phyloP scores from a whole-genome alignment of 1,140 invertebrate species.

The Cotesia vestalis region DNA sequence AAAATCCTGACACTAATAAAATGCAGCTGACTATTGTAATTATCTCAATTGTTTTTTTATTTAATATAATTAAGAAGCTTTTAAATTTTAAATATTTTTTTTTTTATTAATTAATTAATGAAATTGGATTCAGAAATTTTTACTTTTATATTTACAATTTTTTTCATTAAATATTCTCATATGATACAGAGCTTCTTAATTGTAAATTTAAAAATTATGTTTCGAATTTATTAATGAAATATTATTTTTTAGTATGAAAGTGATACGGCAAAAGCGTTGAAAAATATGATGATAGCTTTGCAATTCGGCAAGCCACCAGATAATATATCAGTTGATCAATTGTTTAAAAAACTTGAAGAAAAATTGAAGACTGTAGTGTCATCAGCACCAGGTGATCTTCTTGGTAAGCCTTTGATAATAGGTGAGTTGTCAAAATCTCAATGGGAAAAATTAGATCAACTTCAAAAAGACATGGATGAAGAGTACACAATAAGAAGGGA shows the following conservation, averaged over 20 bases:
- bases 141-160: no score
- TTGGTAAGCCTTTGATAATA: conserved; percentile 83
- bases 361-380: conserved; percentile 78
- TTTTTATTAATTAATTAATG: no score
- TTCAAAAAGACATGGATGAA: conserved; percentile 77
- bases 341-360: conserved; percentile 81
- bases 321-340: conserved; percentile 76
- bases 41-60: conserved; percentile 29
- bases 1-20: conserved; percentile 70
- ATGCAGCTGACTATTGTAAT: conserved; percentile 69
- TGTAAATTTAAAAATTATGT: no score
- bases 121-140: no score
- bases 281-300: conserved; percentile 79
- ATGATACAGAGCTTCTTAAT: no score
- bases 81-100: not conserved
- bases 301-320: conserved; percentile 86
- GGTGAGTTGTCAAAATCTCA: conserved; percentile 79
- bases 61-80: conserved; percentile 1
- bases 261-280: conserved; percentile 78
- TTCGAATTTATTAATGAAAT: not conserved
- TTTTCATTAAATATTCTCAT: no score
- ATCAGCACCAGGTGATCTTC: conserved; percentile 69
- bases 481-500: conserved; percentile 87
- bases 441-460: conserved; percentile 77
- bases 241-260: conserved; percentile 76